Conservation (phyloP, 2,888 invertebrate genomes). For the Tortrix viridana region DNA sequence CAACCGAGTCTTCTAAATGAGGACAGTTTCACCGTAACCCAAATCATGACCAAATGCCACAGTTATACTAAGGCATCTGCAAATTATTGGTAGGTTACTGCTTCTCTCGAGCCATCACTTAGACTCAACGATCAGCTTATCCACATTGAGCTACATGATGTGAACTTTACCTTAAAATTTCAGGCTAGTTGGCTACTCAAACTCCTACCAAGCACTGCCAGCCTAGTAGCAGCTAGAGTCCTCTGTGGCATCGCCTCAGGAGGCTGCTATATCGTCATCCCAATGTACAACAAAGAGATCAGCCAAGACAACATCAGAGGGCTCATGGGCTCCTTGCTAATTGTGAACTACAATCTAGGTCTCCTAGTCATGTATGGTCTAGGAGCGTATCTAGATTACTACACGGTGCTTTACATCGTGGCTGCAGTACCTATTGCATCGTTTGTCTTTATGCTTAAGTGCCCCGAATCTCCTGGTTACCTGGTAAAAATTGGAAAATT, state of each 20-base stretch:
- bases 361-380: conserved; percentile 61
- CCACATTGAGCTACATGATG: no score
- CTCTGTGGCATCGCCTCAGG: conserved; percentile 60
- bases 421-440: conserved; percentile 56
- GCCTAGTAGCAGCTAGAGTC: conserved; percentile 57
- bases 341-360: conserved; percentile 57
- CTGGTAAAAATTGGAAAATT: conserved; percentile 60
- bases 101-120: no score
- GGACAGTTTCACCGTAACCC: neutral
- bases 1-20: no score
- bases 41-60: neutral
- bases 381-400: conserved; percentile 63
- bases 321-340: conserved; percentile 57
- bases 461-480: conserved; percentile 70
- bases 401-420: conserved; percentile 56
- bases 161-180: conserved; percentile 40
- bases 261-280: conserved; percentile 61
- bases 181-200: conserved; percentile 64
- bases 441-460: conserved; percentile 55
- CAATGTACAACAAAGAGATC: conserved; percentile 68
- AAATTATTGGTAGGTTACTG: no score
- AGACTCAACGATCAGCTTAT: no score
- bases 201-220: conserved; percentile 46
- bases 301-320: conserved; percentile 66
- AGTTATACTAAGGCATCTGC: neutral